A percentile compares a stretch with the other conserved stretches of the same genome.
These are phyloP conservation scores for Ornithoptera alexandrae DNA, from an alignment of 2,888 invertebrate species.

Conservation along the genomic window DNA sequence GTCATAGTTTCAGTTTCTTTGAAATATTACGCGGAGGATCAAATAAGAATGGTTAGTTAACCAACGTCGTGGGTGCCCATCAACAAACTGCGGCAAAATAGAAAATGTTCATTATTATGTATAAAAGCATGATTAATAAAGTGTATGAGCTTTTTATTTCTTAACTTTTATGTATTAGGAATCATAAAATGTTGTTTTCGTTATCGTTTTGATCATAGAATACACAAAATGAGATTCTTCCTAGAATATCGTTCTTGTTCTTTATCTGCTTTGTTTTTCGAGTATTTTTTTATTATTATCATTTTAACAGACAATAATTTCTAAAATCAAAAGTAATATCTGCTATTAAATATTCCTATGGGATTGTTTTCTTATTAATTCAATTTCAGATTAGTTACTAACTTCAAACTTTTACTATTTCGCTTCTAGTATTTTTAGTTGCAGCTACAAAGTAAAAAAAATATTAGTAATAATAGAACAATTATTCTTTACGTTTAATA, in stretches of 20 bases:
- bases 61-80: slow-evolving; percentile 51
- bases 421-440: too few relatives aligned
- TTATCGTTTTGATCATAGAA: background rate
- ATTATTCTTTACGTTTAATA: too few relatives aligned
- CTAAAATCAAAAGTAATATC: background rate
- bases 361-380: too few relatives aligned
- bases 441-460: too few relatives aligned
- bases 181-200: background rate
- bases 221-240: too few relatives aligned
- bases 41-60: slow-evolving; percentile 13
- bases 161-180: background rate
- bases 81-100: slow-evolving; percentile 46
- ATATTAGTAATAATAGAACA: too few relatives aligned
- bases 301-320: background rate
- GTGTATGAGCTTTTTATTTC: slow-evolving; percentile 13
- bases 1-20: background rate
- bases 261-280: background rate
- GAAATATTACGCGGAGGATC: background rate
- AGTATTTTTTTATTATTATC: background rate
- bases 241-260: background rate
- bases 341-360: too few relatives aligned
- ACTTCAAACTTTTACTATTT: too few relatives aligned
- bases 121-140: slow-evolving; percentile 45
- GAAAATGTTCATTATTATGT: slow-evolving; percentile 34
- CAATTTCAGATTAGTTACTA: too few relatives aligned